phyloP scores from a whole-genome alignment of 2,113 vertebrate genomes.

The Corynorhinus townsendii region DNA sequence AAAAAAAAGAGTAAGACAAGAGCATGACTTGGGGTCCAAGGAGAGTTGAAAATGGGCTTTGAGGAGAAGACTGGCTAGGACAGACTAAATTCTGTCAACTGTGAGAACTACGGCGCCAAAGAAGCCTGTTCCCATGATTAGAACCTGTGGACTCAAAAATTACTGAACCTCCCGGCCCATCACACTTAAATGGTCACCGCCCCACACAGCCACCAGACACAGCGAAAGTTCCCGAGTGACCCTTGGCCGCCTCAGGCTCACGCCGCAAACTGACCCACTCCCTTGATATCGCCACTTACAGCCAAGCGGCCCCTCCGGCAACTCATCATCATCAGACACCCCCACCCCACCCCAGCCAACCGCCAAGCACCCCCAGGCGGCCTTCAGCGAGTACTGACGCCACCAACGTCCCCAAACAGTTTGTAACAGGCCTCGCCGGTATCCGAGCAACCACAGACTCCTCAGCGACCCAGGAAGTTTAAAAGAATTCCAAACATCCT shows the following conservation, averaged over 20 bases:
- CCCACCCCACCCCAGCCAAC: neutral
- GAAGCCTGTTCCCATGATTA: neutral
- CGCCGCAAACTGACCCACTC: neutral
- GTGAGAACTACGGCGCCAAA: neutral
- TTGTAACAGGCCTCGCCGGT: neutral
- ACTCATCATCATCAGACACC: neutral
- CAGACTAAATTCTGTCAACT: neutral
- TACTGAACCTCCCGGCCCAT: neutral
- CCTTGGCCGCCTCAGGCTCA: neutral
- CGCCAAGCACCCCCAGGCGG: neutral
- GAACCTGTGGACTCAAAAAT: neutral
- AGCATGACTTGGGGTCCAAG: neutral
- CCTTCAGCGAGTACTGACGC: neutral
- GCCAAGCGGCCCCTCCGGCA: neutral
- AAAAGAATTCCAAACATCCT: neutral
- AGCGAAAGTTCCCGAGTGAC: neutral
- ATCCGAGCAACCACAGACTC: neutral
- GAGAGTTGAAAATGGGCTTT: neutral
- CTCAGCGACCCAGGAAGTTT: neutral
- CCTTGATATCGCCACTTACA: neutral
- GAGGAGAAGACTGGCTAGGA: neutral
- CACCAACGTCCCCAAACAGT: too few relatives aligned
- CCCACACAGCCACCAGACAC: neutral
- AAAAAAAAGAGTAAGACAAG: too few relatives aligned
- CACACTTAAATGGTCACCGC: neutral